Conservation (phyloP, 2,113 vertebrate species). For the Cyphomyrus discorhynchus region DNA sequence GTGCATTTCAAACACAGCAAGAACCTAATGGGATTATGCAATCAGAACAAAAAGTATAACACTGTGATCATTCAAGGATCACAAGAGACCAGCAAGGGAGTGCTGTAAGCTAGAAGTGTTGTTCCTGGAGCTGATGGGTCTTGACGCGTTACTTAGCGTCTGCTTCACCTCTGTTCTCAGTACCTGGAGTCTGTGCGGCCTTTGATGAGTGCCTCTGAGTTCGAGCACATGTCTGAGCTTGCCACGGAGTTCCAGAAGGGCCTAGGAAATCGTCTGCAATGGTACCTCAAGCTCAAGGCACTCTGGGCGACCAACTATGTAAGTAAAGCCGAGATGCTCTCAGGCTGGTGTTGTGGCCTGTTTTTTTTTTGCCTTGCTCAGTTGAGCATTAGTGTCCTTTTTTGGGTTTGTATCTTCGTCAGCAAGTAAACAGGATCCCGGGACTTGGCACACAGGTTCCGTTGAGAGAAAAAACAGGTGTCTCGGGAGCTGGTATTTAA, state of each 20-base stretch:
- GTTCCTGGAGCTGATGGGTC: not conserved
- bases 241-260: slow-evolving; percentile 69
- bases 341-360: not conserved
- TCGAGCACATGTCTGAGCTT: slow-evolving; percentile 54
- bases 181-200: slow-evolving; percentile 77
- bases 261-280: slow-evolving; percentile 71
- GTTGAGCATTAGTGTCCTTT: not conserved
- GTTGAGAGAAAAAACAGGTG: not conserved
- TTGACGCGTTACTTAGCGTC: not conserved
- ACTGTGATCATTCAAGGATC: not conserved
- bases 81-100: not conserved
- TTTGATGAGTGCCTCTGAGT: slow-evolving; percentile 59
- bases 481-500: not conserved
- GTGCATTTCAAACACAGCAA: not conserved
- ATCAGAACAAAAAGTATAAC: not conserved
- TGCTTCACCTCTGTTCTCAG: slow-evolving; percentile 40
- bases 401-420: not conserved
- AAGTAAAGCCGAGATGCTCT: slow-evolving; percentile 46
- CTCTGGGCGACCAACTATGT: slow-evolving; percentile 84
- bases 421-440: not conserved
- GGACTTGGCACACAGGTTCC: not conserved
- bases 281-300: slow-evolving; percentile 79
- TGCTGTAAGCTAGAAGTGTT: not conserved
- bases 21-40: not conserved
- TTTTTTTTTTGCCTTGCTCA: not conserved